These are phyloP conservation scores for Ormia ochracea DNA, from an alignment of 2,888 invertebrate species.

Conservation along the genomic window DNA sequence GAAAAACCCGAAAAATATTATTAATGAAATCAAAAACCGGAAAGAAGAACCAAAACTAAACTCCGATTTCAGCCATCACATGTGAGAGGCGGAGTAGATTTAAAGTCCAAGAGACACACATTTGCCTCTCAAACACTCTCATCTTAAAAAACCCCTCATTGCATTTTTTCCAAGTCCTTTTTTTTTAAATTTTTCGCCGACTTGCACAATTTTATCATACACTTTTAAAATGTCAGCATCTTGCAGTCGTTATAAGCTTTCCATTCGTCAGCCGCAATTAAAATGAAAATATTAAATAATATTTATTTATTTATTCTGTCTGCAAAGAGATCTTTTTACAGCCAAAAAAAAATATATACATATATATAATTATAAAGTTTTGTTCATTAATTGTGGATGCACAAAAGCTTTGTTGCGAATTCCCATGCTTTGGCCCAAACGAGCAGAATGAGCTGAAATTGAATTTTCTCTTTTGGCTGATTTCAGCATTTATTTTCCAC, in stretches of 20 bases:
- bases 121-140: too few species aligned
- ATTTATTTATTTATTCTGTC: conserved; percentile 1
- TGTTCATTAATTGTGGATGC: too few species aligned
- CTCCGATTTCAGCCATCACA: too few species aligned
- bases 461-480: conserved; percentile 21
- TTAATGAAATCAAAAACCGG: too few species aligned
- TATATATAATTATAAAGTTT: not conserved
- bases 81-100: too few species aligned
- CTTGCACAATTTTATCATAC: not conserved
- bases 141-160: too few species aligned
- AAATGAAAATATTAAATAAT: not conserved
- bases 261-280: not conserved
- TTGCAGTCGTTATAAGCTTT: not conserved
- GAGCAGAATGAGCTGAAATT: not conserved
- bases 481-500: conserved; percentile 26
- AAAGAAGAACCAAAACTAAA: too few species aligned
- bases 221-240: conserved; percentile 3
- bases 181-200: too few species aligned
- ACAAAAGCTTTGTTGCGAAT: not conserved
- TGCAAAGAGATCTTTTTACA: conserved; percentile 24
- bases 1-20: too few species aligned
- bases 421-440: not conserved
- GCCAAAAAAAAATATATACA: not conserved
- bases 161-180: too few species aligned
- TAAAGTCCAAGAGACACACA: too few species aligned